Percentiles rank a stretch among this genome's conserved stretches.
Evolutionary conservation across 2,888 invertebrate species (phyloP).

Genomic region (Cryptocephalus moraei): DNA sequence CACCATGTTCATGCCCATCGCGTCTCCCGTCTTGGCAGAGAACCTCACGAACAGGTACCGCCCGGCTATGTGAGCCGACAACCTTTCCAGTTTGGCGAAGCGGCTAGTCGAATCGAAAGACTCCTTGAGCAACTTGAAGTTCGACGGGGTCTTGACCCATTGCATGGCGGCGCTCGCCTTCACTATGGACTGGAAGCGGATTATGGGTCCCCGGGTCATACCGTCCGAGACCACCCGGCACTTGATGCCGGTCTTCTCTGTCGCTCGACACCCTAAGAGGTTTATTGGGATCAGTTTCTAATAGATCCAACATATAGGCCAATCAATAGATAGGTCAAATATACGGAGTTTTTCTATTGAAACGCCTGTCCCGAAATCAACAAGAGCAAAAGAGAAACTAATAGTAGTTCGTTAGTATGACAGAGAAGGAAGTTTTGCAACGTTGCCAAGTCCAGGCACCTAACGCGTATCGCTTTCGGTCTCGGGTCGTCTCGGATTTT

Average conservation of each 20-base stretch:
- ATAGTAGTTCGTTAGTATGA: too few relatives aligned
- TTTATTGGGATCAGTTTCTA: too few relatives aligned
- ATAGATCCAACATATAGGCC: too few relatives aligned
- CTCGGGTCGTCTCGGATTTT: too few relatives aligned
- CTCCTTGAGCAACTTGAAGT: slow-evolving; percentile 67
- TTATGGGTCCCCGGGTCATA: slow-evolving; percentile 94
- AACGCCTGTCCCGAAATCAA: too few relatives aligned
- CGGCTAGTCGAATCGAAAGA: slow-evolving; percentile 86
- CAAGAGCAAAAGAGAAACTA: too few relatives aligned
- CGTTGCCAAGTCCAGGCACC: too few relatives aligned
- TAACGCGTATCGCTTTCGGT: too few relatives aligned
- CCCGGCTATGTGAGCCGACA: slow-evolving; percentile 77
- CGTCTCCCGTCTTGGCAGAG: slow-evolving; percentile 72
- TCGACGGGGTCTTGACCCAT: slow-evolving; percentile 70
- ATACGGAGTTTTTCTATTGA: too few relatives aligned
- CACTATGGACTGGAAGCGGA: slow-evolving; percentile 68
- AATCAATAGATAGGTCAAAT: too few relatives aligned
- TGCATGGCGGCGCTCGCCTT: slow-evolving; percentile 62
- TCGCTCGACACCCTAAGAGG: slow-evolving; percentile 68
- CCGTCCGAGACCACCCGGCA: slow-evolving; percentile 81
- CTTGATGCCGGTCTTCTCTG: slow-evolving; percentile 68
- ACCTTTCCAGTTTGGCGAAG: slow-evolving; percentile 71
- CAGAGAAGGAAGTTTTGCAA: too few relatives aligned
- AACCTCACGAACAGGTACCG: slow-evolving; percentile 64
- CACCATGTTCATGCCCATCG: slow-evolving; percentile 99